phyloP scores from a whole-genome alignment of 2,797 vertebrate genomes.

The Hozukius guyotensis region DNA sequence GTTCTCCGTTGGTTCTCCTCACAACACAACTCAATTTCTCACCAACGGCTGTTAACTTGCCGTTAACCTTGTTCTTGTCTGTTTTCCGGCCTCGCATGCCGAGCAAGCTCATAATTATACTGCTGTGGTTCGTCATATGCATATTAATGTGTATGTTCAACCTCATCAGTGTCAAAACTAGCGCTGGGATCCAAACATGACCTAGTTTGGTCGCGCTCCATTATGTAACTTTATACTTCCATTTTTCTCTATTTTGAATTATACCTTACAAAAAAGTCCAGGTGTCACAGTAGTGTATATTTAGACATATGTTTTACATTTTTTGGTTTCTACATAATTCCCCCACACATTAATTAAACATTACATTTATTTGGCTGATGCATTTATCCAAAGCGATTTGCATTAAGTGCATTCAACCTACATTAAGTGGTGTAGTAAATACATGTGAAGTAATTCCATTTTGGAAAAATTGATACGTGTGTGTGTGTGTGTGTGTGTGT shows the following conservation, averaged over 20 bases:
- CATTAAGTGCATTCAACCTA: not conserved
- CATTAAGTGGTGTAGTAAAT: not conserved
- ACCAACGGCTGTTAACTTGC: not conserved
- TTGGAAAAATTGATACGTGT: not conserved
- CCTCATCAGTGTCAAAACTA: not conserved
- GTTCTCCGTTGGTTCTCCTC: not conserved
- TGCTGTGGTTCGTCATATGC: not conserved
- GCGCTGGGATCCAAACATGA: not conserved
- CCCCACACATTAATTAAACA: not conserved
- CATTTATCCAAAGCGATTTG: not conserved
- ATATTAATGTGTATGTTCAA: conserved; percentile 12
- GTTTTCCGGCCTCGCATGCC: not conserved
- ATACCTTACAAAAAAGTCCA: not conserved
- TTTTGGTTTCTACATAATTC: not conserved
- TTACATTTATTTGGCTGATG: not conserved
- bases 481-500: too few relatives aligned
- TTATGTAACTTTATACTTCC: not conserved
- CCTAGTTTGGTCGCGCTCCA: not conserved
- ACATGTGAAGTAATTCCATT: not conserved
- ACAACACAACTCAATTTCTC: not conserved
- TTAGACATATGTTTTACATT: not conserved
- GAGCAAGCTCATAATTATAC: not conserved
- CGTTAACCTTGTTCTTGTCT: not conserved
- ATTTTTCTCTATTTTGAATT: not conserved
- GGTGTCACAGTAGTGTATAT: not conserved